A percentile compares a stretch with the other conserved stretches of the same genome.
phyloP scores from a whole-genome alignment of 1,140 invertebrate genomes.

The Holotrichia oblita region DNA sequence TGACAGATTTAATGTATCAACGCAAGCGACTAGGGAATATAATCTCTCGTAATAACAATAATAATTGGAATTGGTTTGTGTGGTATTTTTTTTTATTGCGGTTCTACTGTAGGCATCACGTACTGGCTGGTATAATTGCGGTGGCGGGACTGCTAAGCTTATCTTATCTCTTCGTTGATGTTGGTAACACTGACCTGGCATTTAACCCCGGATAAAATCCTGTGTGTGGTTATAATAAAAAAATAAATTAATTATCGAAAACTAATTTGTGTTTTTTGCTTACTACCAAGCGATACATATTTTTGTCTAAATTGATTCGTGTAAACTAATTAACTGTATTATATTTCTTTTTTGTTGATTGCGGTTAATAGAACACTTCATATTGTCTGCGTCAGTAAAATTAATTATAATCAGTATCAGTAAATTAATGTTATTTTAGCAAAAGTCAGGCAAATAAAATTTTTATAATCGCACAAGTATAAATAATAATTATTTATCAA shows the following conservation, averaged over 20 bases:
- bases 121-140: neutral
- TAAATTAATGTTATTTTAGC: too few relatives aligned
- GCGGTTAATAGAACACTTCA: neutral
- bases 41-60: neutral
- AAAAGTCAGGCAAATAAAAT: too few relatives aligned
- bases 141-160: neutral
- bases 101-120: neutral
- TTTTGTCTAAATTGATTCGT: neutral
- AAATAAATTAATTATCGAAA: constrained; percentile 6
- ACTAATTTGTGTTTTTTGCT: constrained; percentile 18
- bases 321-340: neutral
- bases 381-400: too few relatives aligned
- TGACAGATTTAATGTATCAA: constrained; percentile 17
- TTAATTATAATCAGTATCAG: too few relatives aligned
- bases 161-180: constrained; percentile 1
- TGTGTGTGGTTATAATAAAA: neutral
- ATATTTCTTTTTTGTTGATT: neutral
- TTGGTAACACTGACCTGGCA: constrained; percentile 15
- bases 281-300: neutral
- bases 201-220: neutral
- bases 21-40: neutral
- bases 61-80: constrained; percentile 17
- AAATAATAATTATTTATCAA: too few relatives aligned
- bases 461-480: too few relatives aligned
- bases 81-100: neutral